Conservation (phyloP, 2,888 invertebrate genomes). For the Congeria kusceri region DNA sequence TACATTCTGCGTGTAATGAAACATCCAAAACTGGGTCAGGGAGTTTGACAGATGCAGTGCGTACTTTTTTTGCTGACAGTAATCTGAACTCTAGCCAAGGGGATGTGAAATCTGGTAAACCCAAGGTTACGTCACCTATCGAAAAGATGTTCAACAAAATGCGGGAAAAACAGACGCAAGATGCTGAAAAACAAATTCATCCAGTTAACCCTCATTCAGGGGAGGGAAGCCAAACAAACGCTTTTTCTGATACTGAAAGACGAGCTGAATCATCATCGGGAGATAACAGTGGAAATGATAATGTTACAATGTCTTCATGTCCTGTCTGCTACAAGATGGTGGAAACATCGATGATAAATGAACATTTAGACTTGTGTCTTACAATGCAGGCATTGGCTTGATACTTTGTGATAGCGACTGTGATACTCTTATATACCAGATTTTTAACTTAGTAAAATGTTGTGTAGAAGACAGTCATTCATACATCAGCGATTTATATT, state of each 20-base stretch:
- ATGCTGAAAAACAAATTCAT: neutral
- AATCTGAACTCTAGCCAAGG: neutral
- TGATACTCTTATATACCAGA: no score
- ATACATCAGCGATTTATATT: no score
- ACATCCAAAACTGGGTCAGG: no score
- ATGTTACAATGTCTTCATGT: conserved; percentile 57
- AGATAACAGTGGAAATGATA: neutral
- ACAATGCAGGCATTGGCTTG: conserved; percentile 39
- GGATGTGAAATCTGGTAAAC: neutral
- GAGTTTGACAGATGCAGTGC: neutral
- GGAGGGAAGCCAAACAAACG: neutral
- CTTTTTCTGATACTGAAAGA: neutral
- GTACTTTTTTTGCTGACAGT: neutral
- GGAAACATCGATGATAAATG: conserved; percentile 69
- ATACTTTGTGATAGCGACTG: no score
- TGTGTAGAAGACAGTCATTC: no score
- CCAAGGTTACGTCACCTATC: conserved; percentile 47
- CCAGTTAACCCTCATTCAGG: no score
- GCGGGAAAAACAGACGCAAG: conserved; percentile 7
- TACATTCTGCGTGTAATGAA: neutral
- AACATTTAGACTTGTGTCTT: conserved; percentile 78
- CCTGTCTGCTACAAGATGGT: conserved; percentile 75
- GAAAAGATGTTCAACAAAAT: conserved; percentile 50
- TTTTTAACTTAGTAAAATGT: no score
- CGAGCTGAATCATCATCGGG: neutral